Base-by-base conservation (phyloP, 2,797 vertebrate genomes). In the Muscicapa comitata region DNA sequence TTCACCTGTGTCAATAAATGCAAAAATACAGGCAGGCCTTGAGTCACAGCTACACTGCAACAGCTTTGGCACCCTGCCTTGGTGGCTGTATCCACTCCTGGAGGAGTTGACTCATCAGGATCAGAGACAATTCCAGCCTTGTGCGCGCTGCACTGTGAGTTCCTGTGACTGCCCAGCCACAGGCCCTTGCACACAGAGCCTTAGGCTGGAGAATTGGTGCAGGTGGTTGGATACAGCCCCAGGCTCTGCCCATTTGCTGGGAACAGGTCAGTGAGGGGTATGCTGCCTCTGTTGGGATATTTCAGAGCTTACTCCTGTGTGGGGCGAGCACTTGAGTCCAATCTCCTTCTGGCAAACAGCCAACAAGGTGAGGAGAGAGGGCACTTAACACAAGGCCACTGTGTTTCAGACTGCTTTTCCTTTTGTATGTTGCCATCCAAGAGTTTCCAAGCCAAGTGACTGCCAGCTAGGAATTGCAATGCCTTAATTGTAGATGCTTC, bases 61-160 rank as follows among this genome's bases (percentile, higher is more conserved):
- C 6, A 29, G 28, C 25, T 70, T 40, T 83, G 51, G 40, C 68
- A 35, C 9, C 21, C 59, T 50, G 38, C 21, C 48, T 38, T 24
- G 35, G 19, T 79, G 68, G 7, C 42, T 61, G 35, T 26, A 24
- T 43, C 43, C 8, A 1, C 31, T 80, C 37, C 6, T 1, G 2
- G 51, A 80, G 42, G 35, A 45, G 11, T 13, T 65, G 25, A 25
- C 70, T 86, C 80, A 15, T n/a, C 13, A 20, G 40, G 18, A 28
- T 50, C 31, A 63, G 62, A 45, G 50, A 9, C 17, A 10, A 24
- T 13, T 58, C 4, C 53, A 53, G 53, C 57, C 37, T 17, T 37
- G 57, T 23, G 28, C 0, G 0, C 14, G 0, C 25, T 7, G 4
- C 8, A 0, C 33, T 42, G 9, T 0, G 1, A 40, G 53, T 25